Percentiles rank a stretch among this genome's conserved stretches.
These are phyloP conservation scores for Artibeus lituratus DNA, from an alignment of 2,797 vertebrate species.

Conservation along the genomic window DNA sequence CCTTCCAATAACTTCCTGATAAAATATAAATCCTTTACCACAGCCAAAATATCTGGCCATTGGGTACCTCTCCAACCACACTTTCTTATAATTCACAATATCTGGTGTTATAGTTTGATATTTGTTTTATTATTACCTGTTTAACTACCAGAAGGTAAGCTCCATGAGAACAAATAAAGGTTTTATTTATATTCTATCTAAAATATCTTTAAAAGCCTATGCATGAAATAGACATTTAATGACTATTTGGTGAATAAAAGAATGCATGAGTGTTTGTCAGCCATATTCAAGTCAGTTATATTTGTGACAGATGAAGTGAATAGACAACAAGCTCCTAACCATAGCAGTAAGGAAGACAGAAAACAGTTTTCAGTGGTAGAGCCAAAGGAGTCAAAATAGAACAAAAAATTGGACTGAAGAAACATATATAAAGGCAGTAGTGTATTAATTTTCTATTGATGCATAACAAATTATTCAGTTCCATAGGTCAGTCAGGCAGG, in stretches of 20 bases:
- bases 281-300: not conserved
- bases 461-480: not conserved
- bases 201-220: not conserved
- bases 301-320: not conserved
- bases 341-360: not conserved
- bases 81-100: not conserved
- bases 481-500: not conserved
- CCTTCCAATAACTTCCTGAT: not conserved
- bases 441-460: not conserved
- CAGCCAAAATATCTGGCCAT: not conserved
- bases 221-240: not conserved
- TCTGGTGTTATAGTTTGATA: not conserved
- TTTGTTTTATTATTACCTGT: not conserved
- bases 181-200: not conserved
- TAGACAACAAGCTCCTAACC: not conserved
- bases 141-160: not conserved
- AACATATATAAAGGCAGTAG: not conserved
- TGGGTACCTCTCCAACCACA: not conserved
- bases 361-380: not conserved
- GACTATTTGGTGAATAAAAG: not conserved
- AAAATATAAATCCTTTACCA: not conserved
- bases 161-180: not conserved
- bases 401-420: not conserved
- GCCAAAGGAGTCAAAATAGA: not conserved
- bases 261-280: not conserved